Conservation (phyloP, 2,797 vertebrate genomes). For the Acanthiza pusilla region DNA sequence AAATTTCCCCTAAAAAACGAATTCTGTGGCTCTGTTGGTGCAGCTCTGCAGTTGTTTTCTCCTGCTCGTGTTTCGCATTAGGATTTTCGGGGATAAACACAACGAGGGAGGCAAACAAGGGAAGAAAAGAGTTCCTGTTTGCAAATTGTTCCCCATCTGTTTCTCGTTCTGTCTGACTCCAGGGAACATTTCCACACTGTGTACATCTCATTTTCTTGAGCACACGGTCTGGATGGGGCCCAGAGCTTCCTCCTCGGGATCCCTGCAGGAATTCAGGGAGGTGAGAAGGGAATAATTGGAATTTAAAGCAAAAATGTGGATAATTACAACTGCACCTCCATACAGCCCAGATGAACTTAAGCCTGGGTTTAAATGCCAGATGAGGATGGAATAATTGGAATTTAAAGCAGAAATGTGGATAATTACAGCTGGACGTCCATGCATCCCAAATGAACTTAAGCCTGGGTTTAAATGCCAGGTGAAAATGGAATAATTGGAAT, state of each 20-base stretch:
- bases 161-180: conserved; percentile 33
- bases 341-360: too few species aligned
- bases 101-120: conserved; percentile 1
- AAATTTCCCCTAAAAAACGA: neutral
- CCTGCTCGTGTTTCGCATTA: conserved; percentile 6
- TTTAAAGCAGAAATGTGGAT: too few species aligned
- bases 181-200: neutral
- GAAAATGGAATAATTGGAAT: too few species aligned
- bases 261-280: neutral
- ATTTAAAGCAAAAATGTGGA: too few species aligned
- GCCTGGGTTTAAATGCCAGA: too few species aligned
- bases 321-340: too few species aligned
- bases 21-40: neutral
- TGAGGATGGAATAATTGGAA: too few species aligned
- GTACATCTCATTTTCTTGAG: neutral
- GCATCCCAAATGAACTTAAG: too few species aligned
- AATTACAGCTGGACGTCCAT: too few species aligned
- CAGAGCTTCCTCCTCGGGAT: neutral
- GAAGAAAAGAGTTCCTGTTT: conserved; percentile 49
- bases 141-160: conserved; percentile 60
- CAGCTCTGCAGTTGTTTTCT: neutral
- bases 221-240: neutral
- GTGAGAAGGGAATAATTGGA: neutral
- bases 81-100: conserved; percentile 60
- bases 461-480: too few species aligned